Evolutionary conservation across 2,888 invertebrate genomes (phyloP), one percentile per base, ranked within the genome.

Genomic region (Hirtodrosophila trivittata): DNA sequence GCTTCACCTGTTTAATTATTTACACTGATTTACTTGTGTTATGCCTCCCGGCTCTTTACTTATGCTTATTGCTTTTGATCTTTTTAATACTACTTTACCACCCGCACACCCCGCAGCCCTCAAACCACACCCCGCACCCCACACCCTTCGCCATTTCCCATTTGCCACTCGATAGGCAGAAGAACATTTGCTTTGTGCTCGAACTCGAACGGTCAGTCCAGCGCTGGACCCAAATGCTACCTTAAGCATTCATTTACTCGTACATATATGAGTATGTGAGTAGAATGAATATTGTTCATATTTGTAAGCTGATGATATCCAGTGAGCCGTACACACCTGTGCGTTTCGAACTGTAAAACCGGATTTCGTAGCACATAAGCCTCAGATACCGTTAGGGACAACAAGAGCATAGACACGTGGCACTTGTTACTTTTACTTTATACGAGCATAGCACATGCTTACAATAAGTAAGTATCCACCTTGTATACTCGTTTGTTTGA

Each of bases 1-100:
- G n/a, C 30, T 43, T 21, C 38, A 62, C 14, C 50, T 57, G 54
- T 35, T 75, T 54, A 69, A 65, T 72, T 69, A 72, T 75, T 74
- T 10, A 72, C 39, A 65, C 46, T 72, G 64, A 72, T 65, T 69
- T 65, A 38, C 33, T 39, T 41, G 35, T 21, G 5, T 21, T 33
- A 26, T 37, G 63, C 46, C 13, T 14, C 14, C 21, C 13, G 39
- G 21, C 50, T 45, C 1, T 7, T 16, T 32, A 14, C 41, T 57
- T 49, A 46, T 55, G 52, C 39, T 45, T 28, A 25, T 57, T 70
- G 35, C 52, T 51, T 65, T 51, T 60, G 59, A 60, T 54, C 28
- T 28, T 28, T 28, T 21, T 21, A 21, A 21, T 21, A 21, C 18
- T 21, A 21, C 18, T 21, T 21, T 5, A 21, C 3, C 18, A 21